A percentile compares a stretch with the other conserved stretches of the same genome.
Evolutionary conservation across 2,113 vertebrate genomes (phyloP).

Genomic region (human): GRCh38 chr11:8224001-8224500

Average conservation of each 20-base stretch:
- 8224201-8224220: background rate
- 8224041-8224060: background rate
- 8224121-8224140: background rate
- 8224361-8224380: conserved; percentile 99
- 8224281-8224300: conserved; percentile 63
- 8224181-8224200: background rate
- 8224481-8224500: conserved; percentile 91
- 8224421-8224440: conserved; percentile 93
- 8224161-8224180: background rate
- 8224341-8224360: conserved; percentile 99
- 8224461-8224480: conserved; percentile 88
- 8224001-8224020: background rate
- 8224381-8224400: conserved; percentile 99
- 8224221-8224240: background rate
- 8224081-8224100: background rate
- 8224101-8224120: background rate
- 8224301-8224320: conserved; percentile 86
- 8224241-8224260: background rate
- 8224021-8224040: background rate
- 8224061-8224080: background rate
- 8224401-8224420: conserved; percentile 98
- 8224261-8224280: background rate
- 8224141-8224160: background rate
- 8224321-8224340: conserved; percentile 99
- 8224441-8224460: conserved; percentile 84